Conservation (phyloP, 2,113 vertebrate species). For the Acrocephalus kingi region DNA sequence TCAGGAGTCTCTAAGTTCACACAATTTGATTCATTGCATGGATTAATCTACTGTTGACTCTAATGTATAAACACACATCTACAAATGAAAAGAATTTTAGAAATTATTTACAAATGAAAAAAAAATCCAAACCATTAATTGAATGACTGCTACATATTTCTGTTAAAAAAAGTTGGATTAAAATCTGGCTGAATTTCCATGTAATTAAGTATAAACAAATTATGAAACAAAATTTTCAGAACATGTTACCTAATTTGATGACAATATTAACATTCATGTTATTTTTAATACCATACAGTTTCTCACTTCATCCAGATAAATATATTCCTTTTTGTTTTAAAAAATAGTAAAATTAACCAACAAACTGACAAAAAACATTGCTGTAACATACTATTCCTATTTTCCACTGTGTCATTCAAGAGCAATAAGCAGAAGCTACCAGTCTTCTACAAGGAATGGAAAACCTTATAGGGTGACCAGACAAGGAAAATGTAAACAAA, state of each 20-base stretch:
- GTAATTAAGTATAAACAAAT: neutral
- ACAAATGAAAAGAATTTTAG: rapidly evolving
- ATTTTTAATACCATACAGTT: neutral
- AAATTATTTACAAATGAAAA: neutral
- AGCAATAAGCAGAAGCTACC: neutral
- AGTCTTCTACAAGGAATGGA: neutral
- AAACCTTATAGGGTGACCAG: neutral
- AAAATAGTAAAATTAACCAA: neutral
- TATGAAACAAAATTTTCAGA: neutral
- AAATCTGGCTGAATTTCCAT: neutral
- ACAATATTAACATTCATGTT: neutral
- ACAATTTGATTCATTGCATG: neutral
- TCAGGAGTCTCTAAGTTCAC: neutral
- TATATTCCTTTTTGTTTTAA: neutral
- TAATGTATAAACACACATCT: neutral
- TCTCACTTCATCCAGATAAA: neutral
- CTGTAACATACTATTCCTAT: neutral
- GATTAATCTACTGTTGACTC: neutral
- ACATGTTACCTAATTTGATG: neutral
- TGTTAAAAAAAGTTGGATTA: neutral
- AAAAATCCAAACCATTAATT: too few relatives aligned
- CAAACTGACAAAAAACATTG: rapidly evolving
- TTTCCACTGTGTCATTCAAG: neutral
- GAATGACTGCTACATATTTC: neutral
- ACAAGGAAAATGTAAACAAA: neutral